These are phyloP conservation scores for Gymnoscelis rufifasciata DNA, from an alignment of 2,888 invertebrate genomes.

Conservation along the genomic window DNA sequence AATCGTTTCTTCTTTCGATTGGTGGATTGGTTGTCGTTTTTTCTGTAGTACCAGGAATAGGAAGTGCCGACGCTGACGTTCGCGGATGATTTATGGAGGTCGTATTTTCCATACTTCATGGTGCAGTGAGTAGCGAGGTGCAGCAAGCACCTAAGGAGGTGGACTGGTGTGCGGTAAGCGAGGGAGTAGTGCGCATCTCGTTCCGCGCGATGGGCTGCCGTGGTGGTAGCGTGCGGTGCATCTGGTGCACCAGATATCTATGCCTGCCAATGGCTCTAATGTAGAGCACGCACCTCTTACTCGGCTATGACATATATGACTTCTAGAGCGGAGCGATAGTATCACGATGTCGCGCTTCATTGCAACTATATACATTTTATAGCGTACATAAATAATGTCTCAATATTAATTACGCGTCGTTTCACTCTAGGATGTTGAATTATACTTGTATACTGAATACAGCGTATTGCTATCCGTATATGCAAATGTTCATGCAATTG, in stretches of 20 bases:
- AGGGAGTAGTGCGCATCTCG: slow-evolving; percentile 56
- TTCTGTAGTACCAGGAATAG: slow-evolving; percentile 74
- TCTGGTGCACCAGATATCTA: slow-evolving; percentile 46
- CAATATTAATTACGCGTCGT: slow-evolving; percentile 30
- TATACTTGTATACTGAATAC: too few species aligned
- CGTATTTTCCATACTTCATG: slow-evolving; percentile 78
- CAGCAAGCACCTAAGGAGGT: slow-evolving; percentile 56
- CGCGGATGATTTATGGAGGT: slow-evolving; percentile 70
- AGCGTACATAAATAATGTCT: slow-evolving; percentile 49
- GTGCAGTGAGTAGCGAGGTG: slow-evolving; percentile 48
- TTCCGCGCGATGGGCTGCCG: slow-evolving; percentile 54
- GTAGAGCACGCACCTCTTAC: slow-evolving; percentile 52
- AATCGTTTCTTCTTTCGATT: slow-evolving; percentile 58
- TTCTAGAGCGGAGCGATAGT: slow-evolving; percentile 68
- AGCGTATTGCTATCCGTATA: slow-evolving; percentile 8
- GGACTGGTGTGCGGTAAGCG: slow-evolving; percentile 46
- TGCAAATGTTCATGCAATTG: slow-evolving; percentile 14
- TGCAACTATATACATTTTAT: slow-evolving; percentile 35
- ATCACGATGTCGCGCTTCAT: slow-evolving; percentile 52
- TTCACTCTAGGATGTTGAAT: slow-evolving; percentile 11
- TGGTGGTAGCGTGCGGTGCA: slow-evolving; percentile 51
- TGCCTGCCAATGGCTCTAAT: slow-evolving; percentile 35
- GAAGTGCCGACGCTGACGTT: slow-evolving; percentile 71
- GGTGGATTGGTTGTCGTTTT: slow-evolving; percentile 57
- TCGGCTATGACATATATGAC: slow-evolving; percentile 59